These are phyloP conservation scores for Hemichromis elongatus DNA, from an alignment of 2,113 vertebrate genomes.

Conservation along the genomic window DNA sequence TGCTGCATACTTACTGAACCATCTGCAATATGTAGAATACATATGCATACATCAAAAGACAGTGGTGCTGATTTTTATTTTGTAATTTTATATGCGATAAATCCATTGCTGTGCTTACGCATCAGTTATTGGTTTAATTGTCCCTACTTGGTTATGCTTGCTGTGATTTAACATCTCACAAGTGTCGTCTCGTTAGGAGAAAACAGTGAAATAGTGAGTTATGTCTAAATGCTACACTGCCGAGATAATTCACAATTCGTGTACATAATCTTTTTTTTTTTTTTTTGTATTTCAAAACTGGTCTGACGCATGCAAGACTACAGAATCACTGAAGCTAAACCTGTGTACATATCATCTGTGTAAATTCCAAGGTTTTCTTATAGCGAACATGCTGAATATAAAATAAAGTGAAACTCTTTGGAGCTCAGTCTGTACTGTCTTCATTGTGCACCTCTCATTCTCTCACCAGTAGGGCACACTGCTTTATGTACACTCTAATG, in stretches of 20 bases:
- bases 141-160: not conserved
- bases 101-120: not conserved
- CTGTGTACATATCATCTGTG: conserved; percentile 81
- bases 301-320: conserved; percentile 76
- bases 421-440: conserved; percentile 2
- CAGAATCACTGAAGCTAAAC: conserved; percentile 47
- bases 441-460: not conserved
- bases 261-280: conserved; percentile 72
- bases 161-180: not conserved
- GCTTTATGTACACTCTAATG: not conserved
- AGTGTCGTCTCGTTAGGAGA: not conserved
- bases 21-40: not conserved
- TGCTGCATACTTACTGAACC: not conserved
- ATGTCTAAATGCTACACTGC: conserved; percentile 44
- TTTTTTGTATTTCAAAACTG: conserved; percentile 70
- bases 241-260: conserved; percentile 56
- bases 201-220: conserved; percentile 19
- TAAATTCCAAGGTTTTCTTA: conserved; percentile 78
- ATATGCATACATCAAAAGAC: not conserved
- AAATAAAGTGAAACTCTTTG: conserved; percentile 65
- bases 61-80: not conserved
- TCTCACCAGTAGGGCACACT: not conserved
- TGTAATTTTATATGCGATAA: not conserved
- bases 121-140: not conserved
- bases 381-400: conserved; percentile 18